A percentile compares a stretch with the other conserved stretches of the same genome.
phyloP scores from a whole-genome alignment of 1,140 invertebrate species.

The Lanistes nyassanus region DNA sequence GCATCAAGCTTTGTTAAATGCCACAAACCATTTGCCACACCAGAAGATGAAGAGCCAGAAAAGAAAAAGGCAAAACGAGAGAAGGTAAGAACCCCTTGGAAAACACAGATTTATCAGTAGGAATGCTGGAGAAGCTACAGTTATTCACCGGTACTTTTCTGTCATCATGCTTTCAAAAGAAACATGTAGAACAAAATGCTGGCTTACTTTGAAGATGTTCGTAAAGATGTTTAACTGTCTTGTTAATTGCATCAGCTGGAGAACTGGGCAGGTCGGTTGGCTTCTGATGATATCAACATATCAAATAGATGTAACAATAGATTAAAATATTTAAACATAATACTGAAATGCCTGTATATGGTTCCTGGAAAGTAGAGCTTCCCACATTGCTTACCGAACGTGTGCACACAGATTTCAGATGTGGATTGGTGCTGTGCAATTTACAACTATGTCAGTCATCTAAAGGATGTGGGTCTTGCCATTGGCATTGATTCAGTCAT shows the following conservation, averaged over 20 bases:
- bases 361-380: background rate
- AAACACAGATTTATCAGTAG: background rate
- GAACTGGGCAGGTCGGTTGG: background rate
- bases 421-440: slow-evolving; percentile 32
- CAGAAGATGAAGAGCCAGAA: slow-evolving; percentile 30
- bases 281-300: background rate
- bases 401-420: slow-evolving; percentile 27
- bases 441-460: slow-evolving; percentile 22
- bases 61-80: slow-evolving; percentile 41
- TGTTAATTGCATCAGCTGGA: background rate
- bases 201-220: background rate
- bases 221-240: background rate
- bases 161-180: background rate
- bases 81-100: slow-evolving; percentile 25
- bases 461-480: slow-evolving; percentile 10
- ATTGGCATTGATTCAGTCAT: slow-evolving; percentile 14
- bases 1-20: slow-evolving; percentile 36
- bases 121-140: background rate
- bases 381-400: background rate
- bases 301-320: background rate
- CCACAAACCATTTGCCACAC: slow-evolving; percentile 32
- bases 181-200: background rate
- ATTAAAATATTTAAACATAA: background rate
- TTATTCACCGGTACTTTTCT: background rate
- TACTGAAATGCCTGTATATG: background rate